phyloP scores from a whole-genome alignment of 2,888 invertebrate genomes.

The Acrocyrtus sp. region DNA sequence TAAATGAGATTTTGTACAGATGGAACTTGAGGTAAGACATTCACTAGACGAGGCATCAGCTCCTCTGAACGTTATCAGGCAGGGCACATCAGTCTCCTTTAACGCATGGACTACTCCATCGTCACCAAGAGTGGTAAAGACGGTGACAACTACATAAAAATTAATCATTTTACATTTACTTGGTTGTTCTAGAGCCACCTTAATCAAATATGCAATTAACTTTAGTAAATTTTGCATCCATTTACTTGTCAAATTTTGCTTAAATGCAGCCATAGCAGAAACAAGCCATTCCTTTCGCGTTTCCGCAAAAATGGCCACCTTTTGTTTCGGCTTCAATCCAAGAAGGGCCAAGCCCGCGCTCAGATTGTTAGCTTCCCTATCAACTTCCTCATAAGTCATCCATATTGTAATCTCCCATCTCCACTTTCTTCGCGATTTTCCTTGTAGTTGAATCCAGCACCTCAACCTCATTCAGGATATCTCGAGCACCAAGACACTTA shows the following conservation, averaged over 20 bases:
- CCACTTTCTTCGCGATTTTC: conserved; percentile 72
- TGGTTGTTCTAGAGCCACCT: conserved; percentile 48
- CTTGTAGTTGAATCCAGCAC: conserved; percentile 79
- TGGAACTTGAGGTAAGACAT: conserved; percentile 78
- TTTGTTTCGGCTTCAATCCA: conserved; percentile 78
- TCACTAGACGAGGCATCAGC: conserved; percentile 88
- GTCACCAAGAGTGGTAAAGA: conserved; percentile 96
- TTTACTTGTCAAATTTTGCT: conserved; percentile 86
- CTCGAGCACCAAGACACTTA: conserved; percentile 87
- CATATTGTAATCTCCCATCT: conserved; percentile 93
- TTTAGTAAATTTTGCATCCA: not conserved
- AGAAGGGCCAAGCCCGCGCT: conserved; percentile 85
- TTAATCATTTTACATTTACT: too few species aligned
- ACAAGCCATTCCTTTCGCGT: conserved; percentile 98
- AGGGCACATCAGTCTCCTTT: conserved; percentile 94
- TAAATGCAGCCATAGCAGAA: conserved; percentile 95
- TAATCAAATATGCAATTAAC: not conserved
- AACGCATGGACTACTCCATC: conserved; percentile 97
- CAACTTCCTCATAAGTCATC: conserved; percentile 84
- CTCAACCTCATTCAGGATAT: conserved; percentile 91
- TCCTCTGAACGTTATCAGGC: conserved; percentile 94
- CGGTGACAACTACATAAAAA: conserved; percentile 90
- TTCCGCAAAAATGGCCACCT: conserved; percentile 95
- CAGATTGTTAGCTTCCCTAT: conserved; percentile 79
- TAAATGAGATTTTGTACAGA: conserved; percentile 82